Base-by-base conservation (phyloP, 2,888 invertebrate species). In the Ornithoptera priamus region DNA sequence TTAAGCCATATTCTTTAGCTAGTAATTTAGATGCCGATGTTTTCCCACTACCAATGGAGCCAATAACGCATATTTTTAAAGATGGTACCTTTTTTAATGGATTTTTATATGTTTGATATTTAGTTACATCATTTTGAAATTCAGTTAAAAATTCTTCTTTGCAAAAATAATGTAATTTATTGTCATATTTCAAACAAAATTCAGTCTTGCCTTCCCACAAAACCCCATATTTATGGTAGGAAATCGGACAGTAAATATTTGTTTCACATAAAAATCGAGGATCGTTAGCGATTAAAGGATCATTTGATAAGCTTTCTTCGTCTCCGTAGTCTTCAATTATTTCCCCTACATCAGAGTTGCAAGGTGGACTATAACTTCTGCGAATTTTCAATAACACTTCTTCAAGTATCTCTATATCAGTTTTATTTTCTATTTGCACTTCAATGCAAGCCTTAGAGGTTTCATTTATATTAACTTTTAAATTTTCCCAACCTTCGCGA, bases 151-250 rank as follows among this genome's bases (percentile, higher is more conserved):
- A 92, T 67, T 88, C 83, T 78, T 93, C 89, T 60, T 88, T 93
- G 36, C 91, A 87, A 74, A 94, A 90, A 62, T 91, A 87, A 81
- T 95, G 93, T 1, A 93, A 73, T 83, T 92, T 93, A 71, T 94
- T 92, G 73, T 92, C 84, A 75, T 93, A 94, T 75, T 91, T 90
- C 0, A 90, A 85, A 24, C 88, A 81, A 75, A 90, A 93, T 69
- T 94, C 91, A 60, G 92, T 83, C 80, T 93, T 94, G n/a, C 95
- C 95, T 82, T 90, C 92, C 93, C 95, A 94, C 24, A 95, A 79
- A 15, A 94, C 86, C 59, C 90, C 86, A 74, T 93, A 79, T 58
- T 93, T 86, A 68, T 85, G 83, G 77, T 92, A 93, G n/a, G 94
- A 87, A 50, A 95, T 90, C 0, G 95, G 95, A 77, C 95, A 95